Evolutionary conservation across 2,113 vertebrate genomes (phyloP).

Genomic region (Pomatostomus ruficeps): DNA sequence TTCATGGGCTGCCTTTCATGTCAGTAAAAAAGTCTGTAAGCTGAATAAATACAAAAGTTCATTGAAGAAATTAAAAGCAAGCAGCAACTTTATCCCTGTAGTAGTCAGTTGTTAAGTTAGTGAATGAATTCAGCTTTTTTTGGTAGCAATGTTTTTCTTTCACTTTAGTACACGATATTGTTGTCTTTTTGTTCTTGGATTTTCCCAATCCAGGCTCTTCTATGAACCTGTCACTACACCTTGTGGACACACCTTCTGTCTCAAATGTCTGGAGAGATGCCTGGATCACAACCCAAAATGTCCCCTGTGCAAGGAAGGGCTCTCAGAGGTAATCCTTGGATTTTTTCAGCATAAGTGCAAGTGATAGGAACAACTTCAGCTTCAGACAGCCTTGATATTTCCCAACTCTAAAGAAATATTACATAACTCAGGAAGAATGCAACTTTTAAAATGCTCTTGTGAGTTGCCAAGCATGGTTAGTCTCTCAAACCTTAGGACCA

Average conservation of each 20-base stretch:
- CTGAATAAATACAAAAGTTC: neutral
- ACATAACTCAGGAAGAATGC: neutral
- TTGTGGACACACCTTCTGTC: conserved; percentile 92
- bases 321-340: conserved; percentile 78
- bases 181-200: conserved; percentile 41
- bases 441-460: neutral
- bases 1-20: neutral
- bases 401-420: neutral
- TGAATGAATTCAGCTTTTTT: neutral
- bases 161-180: conserved; percentile 43
- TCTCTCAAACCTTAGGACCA: neutral
- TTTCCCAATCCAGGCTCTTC: conserved; percentile 78
- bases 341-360: neutral
- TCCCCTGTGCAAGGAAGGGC: conserved; percentile 88
- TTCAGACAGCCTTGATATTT: neutral
- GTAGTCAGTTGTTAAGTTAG: neutral
- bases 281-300: conserved; percentile 91
- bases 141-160: neutral
- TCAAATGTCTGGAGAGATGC: conserved; percentile 90
- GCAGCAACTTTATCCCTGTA: neutral
- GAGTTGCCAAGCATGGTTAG: neutral
- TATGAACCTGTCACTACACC: conserved; percentile 91
- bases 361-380: neutral
- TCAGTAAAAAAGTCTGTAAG: neutral
- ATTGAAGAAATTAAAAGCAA: neutral